A percentile compares a stretch with the other conserved stretches of the same genome.
These are phyloP conservation scores for Callyntrura sp. DNA, from an alignment of 2,888 invertebrate genomes.

Conservation along the genomic window DNA sequence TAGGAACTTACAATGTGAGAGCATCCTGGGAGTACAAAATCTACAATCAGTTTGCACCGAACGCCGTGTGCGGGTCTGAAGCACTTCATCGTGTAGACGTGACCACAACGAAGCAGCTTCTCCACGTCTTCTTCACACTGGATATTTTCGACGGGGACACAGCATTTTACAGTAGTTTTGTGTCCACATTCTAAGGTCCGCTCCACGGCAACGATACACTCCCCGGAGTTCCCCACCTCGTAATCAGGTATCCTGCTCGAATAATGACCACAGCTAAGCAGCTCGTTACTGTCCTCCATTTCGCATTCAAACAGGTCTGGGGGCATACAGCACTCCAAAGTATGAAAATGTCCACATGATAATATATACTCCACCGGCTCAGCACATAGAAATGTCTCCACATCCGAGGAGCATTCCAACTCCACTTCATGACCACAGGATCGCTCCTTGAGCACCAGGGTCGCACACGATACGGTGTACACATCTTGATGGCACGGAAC, in stretches of 20 bases:
- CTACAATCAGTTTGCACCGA: background rate
- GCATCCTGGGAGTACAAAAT: background rate
- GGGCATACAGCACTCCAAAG: conserved; percentile 87
- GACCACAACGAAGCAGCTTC: conserved; percentile 16
- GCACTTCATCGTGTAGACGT: background rate
- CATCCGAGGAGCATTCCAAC: background rate
- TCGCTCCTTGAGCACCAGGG: too few species aligned
- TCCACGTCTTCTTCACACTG: background rate
- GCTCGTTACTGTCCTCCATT: too few species aligned
- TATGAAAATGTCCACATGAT: conserved; percentile 87
- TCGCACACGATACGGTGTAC: background rate
- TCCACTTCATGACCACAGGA: background rate
- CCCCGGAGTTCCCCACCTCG: too few species aligned
- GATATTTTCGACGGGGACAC: background rate
- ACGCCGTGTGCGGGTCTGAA: background rate
- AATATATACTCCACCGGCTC: conserved; percentile 85
- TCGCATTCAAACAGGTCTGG: too few species aligned
- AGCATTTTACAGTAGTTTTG: background rate
- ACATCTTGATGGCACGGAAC: conserved; percentile 86
- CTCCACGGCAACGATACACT: background rate
- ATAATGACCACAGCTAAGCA: too few species aligned
- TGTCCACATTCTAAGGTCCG: background rate
- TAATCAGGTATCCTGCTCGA: too few species aligned
- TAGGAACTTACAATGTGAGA: background rate
- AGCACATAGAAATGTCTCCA: conserved; percentile 86